These are phyloP conservation scores for Medauroidea extradentata DNA, from an alignment of 1,140 invertebrate species.

Conservation along the genomic window DNA sequence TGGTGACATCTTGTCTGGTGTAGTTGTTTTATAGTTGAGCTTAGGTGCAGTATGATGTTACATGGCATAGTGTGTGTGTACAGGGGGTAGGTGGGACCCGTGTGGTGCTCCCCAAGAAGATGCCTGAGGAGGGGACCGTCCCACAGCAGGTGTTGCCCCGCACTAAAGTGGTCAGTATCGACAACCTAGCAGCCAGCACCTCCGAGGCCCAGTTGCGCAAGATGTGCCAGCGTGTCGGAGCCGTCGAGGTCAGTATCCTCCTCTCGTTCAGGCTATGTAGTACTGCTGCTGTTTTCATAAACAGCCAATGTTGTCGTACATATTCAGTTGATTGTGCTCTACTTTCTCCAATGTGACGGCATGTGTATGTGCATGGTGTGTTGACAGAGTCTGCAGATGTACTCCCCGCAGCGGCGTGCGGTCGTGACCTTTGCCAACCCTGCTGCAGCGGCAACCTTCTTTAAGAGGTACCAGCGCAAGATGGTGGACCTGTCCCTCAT, in stretches of 20 bases:
- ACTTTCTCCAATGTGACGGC: too few relatives aligned
- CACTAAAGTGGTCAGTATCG: constrained; percentile 47
- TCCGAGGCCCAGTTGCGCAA: constrained; percentile 48
- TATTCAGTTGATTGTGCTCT: too few relatives aligned
- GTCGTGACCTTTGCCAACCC: constrained; percentile 52
- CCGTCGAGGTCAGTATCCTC: constrained; percentile 49
- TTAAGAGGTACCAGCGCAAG: constrained; percentile 54
- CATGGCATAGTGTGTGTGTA: too few relatives aligned
- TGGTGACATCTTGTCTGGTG: too few relatives aligned
- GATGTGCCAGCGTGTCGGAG: constrained; percentile 51
- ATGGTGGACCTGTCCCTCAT: constrained; percentile 55
- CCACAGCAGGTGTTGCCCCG: not conserved
- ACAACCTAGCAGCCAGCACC: constrained; percentile 51
- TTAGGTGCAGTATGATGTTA: too few relatives aligned
- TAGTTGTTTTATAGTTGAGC: too few relatives aligned
- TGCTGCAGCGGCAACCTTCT: constrained; percentile 52
- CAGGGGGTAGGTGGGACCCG: too few relatives aligned
- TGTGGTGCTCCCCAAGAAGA: not conserved
- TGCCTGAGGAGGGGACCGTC: not conserved
- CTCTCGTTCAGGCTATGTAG: not conserved
- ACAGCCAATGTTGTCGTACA: too few relatives aligned
- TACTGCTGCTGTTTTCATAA: not conserved
- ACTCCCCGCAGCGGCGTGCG: constrained; percentile 44
- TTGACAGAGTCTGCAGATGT: constrained; percentile 46
- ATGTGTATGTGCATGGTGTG: too few relatives aligned